phyloP scores from a whole-genome alignment of 37 sponge, comb jelly and placozoan species.

The Tethya wilhelma region DNA sequence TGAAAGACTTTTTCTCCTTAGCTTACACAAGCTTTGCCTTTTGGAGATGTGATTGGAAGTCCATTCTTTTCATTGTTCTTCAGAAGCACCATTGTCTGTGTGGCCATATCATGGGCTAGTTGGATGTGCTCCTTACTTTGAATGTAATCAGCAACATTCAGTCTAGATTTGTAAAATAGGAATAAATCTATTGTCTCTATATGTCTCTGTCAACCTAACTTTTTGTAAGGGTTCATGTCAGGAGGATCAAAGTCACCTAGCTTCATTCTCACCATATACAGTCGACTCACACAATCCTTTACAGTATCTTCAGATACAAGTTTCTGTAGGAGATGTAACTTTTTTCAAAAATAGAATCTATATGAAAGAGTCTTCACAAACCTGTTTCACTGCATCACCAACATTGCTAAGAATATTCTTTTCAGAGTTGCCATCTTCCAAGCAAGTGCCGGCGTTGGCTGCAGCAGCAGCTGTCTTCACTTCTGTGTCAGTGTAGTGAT shows the following conservation, averaged over 20 bases:
- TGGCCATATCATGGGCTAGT: slow-evolving; percentile 37
- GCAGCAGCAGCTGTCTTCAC: slow-evolving; percentile 37
- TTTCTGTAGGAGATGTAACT: too few relatives aligned
- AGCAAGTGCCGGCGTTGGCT: slow-evolving; percentile 56
- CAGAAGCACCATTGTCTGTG: slow-evolving; percentile 45
- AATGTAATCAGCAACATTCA: slow-evolving; percentile 35
- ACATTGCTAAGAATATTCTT: slow-evolving; percentile 40
- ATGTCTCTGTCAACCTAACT: too few relatives aligned
- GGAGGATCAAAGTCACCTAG: slow-evolving; percentile 84
- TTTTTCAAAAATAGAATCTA: too few relatives aligned
- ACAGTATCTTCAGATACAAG: slow-evolving; percentile 33
- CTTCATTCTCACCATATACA: slow-evolving; percentile 64
- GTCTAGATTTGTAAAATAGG: too few relatives aligned
- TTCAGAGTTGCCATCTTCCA: slow-evolving; percentile 59
- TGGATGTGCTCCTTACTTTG: slow-evolving; percentile 38
- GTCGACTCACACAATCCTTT: slow-evolving; percentile 49
- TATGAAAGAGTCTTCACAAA: too few relatives aligned
- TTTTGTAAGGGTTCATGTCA: slow-evolving; percentile 67
- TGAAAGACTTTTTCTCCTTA: neutral
- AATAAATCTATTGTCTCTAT: too few relatives aligned
- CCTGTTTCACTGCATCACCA: slow-evolving; percentile 58
- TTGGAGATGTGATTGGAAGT: slow-evolving; percentile 1
- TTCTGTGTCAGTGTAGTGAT: slow-evolving; percentile 37
- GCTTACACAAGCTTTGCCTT: slow-evolving; percentile 28
- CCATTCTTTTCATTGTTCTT: slow-evolving; percentile 34